These are phyloP conservation scores for Stenchaetothrips biformis DNA, from an alignment of 2,888 invertebrate genomes.

Conservation along the genomic window DNA sequence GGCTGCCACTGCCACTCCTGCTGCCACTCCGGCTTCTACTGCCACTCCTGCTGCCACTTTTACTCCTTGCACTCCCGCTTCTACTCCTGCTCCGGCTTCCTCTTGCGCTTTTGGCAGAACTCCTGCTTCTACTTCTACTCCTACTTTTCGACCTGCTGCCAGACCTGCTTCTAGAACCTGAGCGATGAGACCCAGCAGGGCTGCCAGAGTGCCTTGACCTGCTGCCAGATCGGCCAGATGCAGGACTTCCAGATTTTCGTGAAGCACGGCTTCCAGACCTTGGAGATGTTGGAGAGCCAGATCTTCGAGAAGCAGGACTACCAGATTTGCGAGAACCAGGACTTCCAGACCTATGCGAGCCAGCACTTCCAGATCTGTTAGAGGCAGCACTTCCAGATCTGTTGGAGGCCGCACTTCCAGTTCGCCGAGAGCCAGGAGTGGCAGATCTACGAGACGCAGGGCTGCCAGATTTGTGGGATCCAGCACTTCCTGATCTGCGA, in stretches of 20 bases:
- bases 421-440: conserved; percentile 41
- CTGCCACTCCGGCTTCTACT: conserved; percentile 30
- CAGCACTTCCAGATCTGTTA: conserved; percentile 36
- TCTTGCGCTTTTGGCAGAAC: conserved; percentile 33
- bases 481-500: conserved; percentile 31
- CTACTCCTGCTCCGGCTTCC: conserved; percentile 28
- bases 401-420: conserved; percentile 42
- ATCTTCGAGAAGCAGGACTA: conserved; percentile 43
- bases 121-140: conserved; percentile 36
- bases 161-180: conserved; percentile 47
- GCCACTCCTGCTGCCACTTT: conserved; percentile 26
- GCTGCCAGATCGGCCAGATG: conserved; percentile 35
- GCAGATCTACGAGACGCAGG: conserved; percentile 29
- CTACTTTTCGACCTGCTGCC: conserved; percentile 49
- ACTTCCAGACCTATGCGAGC: conserved; percentile 36
- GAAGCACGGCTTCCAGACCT: conserved; percentile 36
- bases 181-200: conserved; percentile 45
- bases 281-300: conserved; percentile 42
- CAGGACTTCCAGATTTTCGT: conserved; percentile 38
- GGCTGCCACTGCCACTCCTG: conserved; percentile 24
- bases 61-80: conserved; percentile 28
- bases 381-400: conserved; percentile 40
- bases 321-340: conserved; percentile 27
- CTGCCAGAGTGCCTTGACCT: conserved; percentile 35
- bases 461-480: conserved; percentile 33